Conservation (phyloP, 2,797 vertebrate species). For the Enteromius argenteus region DNA sequence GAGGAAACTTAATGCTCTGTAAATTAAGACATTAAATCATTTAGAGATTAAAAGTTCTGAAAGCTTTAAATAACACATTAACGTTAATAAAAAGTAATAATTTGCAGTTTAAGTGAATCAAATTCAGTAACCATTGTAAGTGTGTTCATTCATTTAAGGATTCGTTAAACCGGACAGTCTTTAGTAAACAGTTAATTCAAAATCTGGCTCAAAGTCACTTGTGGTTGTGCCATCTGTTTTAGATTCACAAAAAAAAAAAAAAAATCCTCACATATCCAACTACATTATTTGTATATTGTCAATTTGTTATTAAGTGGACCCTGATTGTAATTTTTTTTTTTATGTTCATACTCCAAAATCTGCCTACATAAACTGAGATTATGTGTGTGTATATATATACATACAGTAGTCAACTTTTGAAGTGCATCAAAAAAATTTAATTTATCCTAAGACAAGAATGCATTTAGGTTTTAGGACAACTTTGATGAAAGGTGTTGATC, state of each 20-base stretch:
- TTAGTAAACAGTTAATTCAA: not conserved
- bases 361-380: too few species aligned
- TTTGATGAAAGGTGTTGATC: too few species aligned
- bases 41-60: not conserved
- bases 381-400: too few species aligned
- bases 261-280: not conserved
- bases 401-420: too few species aligned
- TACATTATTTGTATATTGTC: not conserved
- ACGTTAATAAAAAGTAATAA: not conserved
- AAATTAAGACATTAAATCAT: not conserved
- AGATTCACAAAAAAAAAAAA: not conserved
- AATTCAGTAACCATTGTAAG: not conserved
- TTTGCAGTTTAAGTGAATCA: not conserved
- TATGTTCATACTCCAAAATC: too few species aligned
- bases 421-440: too few species aligned
- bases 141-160: not conserved
- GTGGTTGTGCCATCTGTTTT: not conserved
- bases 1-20: not conserved
- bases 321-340: not conserved
- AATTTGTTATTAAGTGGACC: not conserved
- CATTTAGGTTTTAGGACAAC: too few species aligned
- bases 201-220: not conserved
- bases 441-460: too few species aligned
- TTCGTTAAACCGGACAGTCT: not conserved
- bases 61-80: not conserved